A percentile compares a stretch with the other conserved stretches of the same genome.
Evolutionary conservation across 2,888 invertebrate species (phyloP).

Genomic region (Apocheima hispidaria): DNA sequence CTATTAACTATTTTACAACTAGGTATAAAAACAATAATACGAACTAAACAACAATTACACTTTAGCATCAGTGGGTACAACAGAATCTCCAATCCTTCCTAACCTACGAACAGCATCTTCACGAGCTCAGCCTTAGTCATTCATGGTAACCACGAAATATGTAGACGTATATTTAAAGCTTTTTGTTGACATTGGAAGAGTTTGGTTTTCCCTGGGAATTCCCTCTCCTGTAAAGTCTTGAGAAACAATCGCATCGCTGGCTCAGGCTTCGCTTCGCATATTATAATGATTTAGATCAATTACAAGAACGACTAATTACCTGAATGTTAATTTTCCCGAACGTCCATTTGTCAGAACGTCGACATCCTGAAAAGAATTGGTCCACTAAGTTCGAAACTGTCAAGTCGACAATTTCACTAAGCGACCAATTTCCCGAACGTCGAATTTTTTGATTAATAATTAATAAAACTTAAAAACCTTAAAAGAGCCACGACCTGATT

Average conservation of each 20-base stretch:
- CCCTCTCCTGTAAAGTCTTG: slow-evolving; percentile 19
- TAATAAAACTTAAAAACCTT: slow-evolving; percentile 58
- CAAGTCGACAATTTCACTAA: background rate
- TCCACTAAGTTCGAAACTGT: background rate
- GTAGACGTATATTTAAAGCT: slow-evolving; percentile 57
- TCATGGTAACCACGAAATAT: slow-evolving; percentile 51
- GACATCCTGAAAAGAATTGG: background rate
- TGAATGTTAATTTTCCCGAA: background rate
- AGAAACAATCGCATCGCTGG: slow-evolving; percentile 68
- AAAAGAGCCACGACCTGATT: slow-evolving; percentile 52
- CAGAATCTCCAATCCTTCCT: slow-evolving; percentile 37
- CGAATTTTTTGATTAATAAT: background rate
- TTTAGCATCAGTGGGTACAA: slow-evolving; percentile 68
- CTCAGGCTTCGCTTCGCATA: slow-evolving; percentile 64
- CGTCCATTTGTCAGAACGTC: background rate
- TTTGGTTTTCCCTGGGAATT: slow-evolving; percentile 18
- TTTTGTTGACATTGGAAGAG: slow-evolving; percentile 41
- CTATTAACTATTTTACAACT: slow-evolving; percentile 43
- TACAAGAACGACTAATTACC: slow-evolving; percentile 10
- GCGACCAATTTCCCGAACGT: background rate
- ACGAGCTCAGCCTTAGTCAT: slow-evolving; percentile 53
- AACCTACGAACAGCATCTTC: slow-evolving; percentile 44
- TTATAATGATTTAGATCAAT: background rate
- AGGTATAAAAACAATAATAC: slow-evolving; percentile 53
- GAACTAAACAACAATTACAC: slow-evolving; percentile 69